These are phyloP conservation scores for Paracentrotus lividus DNA, from an alignment of 53 echinoderm and acorn worm genomes.

Conservation along the genomic window DNA sequence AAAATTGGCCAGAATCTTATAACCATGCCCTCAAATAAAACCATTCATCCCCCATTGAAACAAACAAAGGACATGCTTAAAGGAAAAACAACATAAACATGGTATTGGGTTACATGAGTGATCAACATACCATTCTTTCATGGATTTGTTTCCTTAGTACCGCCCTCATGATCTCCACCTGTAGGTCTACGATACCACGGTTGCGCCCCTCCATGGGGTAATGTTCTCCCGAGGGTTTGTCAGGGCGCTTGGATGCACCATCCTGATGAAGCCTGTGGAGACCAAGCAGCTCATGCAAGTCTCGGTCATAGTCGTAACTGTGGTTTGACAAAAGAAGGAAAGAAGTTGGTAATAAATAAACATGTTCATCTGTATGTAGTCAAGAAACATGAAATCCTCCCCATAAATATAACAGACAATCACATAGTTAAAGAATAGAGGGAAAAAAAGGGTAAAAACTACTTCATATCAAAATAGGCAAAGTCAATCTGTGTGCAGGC, in stretches of 20 bases:
- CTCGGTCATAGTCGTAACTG: conserved; percentile 96
- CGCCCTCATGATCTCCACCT: conserved; percentile 88
- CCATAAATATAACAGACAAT: too few species aligned
- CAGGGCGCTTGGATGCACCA: conserved; percentile 75
- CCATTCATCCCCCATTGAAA: too few species aligned
- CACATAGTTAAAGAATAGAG: too few species aligned
- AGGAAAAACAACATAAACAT: too few species aligned
- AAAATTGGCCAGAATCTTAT: too few species aligned
- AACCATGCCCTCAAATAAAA: too few species aligned
- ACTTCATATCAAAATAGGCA: too few species aligned
- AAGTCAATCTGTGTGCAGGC: too few species aligned
- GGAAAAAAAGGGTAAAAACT: too few species aligned
- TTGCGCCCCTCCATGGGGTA: conserved; percentile 78
- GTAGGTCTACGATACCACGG: conserved; percentile 92
- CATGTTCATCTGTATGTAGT: not conserved
- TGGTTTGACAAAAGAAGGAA: not conserved
- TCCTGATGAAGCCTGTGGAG: conserved; percentile 81
- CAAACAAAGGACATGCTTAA: too few species aligned
- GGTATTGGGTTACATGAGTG: too few species aligned
- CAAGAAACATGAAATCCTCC: too few species aligned
- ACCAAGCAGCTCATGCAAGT: conserved; percentile 86
- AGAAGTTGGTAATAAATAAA: not conserved
- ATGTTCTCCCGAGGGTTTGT: conserved; percentile 81
- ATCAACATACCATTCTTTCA: conserved; percentile 84
- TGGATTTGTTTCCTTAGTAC: conserved; percentile 89